These are phyloP conservation scores for Drosophila yooni DNA, from an alignment of 2,888 invertebrate species.

Conservation along the genomic window DNA sequence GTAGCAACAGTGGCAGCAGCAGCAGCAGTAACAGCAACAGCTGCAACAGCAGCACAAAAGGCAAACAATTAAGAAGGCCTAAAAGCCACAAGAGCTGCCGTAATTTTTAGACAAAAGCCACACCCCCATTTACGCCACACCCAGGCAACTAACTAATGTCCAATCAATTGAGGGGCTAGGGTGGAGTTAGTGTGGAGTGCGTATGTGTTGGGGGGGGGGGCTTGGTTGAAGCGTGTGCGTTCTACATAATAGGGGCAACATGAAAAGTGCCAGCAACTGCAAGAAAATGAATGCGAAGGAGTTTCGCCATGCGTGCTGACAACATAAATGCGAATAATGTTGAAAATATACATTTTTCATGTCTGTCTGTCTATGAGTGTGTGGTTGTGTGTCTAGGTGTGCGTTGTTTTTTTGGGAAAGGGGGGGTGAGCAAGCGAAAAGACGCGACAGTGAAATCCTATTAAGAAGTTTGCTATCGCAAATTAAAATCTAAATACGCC, in stretches of 20 bases:
- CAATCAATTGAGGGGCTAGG: constrained; percentile 11
- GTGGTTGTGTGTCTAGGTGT: constrained; percentile 20
- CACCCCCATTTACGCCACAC: constrained; percentile 38
- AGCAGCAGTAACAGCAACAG: background rate
- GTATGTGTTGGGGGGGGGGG: too few relatives aligned
- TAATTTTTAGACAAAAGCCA: constrained; percentile 38
- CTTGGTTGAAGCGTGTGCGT: constrained; percentile 24
- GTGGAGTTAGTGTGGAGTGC: background rate
- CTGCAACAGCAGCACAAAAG: constrained; percentile 32
- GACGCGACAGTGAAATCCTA: constrained; percentile 77
- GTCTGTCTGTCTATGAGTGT: constrained; percentile 37
- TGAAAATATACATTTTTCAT: constrained; percentile 64
- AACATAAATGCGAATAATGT: constrained; percentile 72
- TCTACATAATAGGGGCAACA: constrained; percentile 35
- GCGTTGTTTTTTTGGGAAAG: background rate
- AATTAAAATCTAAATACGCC: constrained; percentile 80
- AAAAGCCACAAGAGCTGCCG: constrained; percentile 65
- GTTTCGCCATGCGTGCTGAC: constrained; percentile 61
- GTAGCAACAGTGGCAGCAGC: background rate
- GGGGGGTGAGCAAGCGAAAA: constrained; percentile 10
- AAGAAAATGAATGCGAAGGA: constrained; percentile 48
- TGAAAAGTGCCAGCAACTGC: constrained; percentile 42
- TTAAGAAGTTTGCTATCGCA: constrained; percentile 81
- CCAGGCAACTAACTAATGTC: constrained; percentile 33
- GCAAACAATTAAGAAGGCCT: constrained; percentile 69